These are phyloP conservation scores for Harpagifer antarcticus DNA, from an alignment of 2,797 vertebrate genomes.

Conservation along the genomic window DNA sequence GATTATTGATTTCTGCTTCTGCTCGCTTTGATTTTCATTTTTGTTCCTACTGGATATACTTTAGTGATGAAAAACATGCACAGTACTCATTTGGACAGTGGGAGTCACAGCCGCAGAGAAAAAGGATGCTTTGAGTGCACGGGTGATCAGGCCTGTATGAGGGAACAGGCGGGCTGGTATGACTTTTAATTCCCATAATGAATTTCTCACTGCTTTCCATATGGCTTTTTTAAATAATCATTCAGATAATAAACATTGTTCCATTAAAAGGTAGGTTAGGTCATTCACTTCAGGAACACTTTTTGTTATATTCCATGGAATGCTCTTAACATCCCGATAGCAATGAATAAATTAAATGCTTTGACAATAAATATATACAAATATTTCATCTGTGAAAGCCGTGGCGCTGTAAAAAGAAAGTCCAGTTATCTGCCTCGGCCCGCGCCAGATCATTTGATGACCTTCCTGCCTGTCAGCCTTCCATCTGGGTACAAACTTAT, in stretches of 20 bases:
- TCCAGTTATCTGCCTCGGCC: no score
- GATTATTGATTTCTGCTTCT: conserved; percentile 36
- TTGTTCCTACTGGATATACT: conserved; percentile 56
- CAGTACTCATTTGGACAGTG: conserved; percentile 36
- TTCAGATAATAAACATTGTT: not conserved
- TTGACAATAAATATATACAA: no score
- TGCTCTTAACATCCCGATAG: no score
- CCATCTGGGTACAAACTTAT: no score
- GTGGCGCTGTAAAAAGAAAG: no score
- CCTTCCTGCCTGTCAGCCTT: no score
- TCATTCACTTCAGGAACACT: no score
- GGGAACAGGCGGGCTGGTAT: conserved; percentile 15
- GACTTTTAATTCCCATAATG: conserved; percentile 32
- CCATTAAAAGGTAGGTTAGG: no score
- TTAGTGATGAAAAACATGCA: conserved; percentile 39
- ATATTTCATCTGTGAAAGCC: no score
- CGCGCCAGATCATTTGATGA: no score
- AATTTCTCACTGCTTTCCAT: not conserved
- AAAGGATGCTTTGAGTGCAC: conserved; percentile 33
- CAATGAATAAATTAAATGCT: no score
- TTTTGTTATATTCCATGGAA: no score
- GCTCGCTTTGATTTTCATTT: conserved; percentile 42
- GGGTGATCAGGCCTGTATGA: conserved; percentile 22
- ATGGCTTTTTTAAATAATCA: not conserved
- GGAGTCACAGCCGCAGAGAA: conserved; percentile 32